These are phyloP conservation scores for Metopolophium dirhodum DNA, from an alignment of 1,140 invertebrate genomes.

Conservation along the genomic window DNA sequence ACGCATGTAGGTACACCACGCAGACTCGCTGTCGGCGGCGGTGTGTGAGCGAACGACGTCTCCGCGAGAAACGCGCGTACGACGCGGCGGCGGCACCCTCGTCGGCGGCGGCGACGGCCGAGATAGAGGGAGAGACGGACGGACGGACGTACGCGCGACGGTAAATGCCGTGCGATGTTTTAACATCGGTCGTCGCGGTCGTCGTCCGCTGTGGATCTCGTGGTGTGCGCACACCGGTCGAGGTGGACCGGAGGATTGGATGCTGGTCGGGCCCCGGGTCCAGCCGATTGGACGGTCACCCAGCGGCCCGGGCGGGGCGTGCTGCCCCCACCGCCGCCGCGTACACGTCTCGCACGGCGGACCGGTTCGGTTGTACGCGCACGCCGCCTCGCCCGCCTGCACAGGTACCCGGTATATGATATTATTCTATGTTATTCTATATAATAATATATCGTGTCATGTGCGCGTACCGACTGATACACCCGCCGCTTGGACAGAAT, in stretches of 20 bases:
- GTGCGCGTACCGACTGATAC: neutral
- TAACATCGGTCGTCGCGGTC: neutral
- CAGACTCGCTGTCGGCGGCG: neutral
- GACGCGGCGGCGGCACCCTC: slow-evolving; percentile 22
- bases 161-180: neutral
- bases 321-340: neutral
- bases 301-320: slow-evolving; percentile 53
- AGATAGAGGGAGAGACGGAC: neutral
- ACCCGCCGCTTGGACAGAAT: neutral
- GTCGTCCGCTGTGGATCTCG: neutral
- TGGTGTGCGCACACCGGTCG: neutral
- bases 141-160: neutral
- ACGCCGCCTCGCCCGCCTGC: neutral
- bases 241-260: slow-evolving; percentile 44
- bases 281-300: slow-evolving; percentile 55
- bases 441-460: too few relatives aligned
- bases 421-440: neutral
- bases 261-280: slow-evolving; percentile 45
- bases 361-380: neutral
- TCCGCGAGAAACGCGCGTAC: neutral
- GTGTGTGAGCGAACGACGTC: neutral
- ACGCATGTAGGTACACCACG: neutral
- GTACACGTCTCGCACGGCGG: neutral
- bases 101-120: neutral
- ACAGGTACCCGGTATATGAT: neutral